Base-by-base conservation (phyloP, 2,888 invertebrate genomes). In the Meiosimyza decipiens region DNA sequence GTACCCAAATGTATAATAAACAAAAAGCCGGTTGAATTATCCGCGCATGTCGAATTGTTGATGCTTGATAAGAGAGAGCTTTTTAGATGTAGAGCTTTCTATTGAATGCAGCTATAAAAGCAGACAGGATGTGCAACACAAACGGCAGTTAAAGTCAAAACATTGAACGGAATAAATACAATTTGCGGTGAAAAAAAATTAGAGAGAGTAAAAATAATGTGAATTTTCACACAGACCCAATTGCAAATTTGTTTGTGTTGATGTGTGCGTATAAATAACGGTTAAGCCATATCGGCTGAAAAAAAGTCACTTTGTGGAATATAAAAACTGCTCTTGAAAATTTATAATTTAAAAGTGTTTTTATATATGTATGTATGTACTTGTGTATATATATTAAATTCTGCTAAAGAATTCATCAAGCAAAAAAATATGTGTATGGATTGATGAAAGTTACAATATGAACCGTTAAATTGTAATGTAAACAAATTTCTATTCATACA, bases 1-100 rank as follows among this genome's bases (percentile, higher is more conserved):
- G 9, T 40, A 40, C 0, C 40, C 40, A 16, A 18, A 50, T 59
- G 33, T 50, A 69, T 50, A 69, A 69, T 50, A 49, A 9, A 13
- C 59, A 60, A 60, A n/a, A 47, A 50, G 68, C 68, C 68, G 68
- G 68, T 60, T 7, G n/a, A 59, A 50, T 50, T 69, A 59, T 69
- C 59, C 50, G 50, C 68, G 67, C 67, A 67, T 57, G 67, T 62
- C 33, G 40, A 40, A 40, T 33, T 7, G 9, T 62, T 15, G 16
- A 15, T 3, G 11, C 60, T 40, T 1, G 33, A 28, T 62, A 33
- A 62, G 47, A 40, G 60, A 15, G 33, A 62, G 60, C 47, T 62
- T 40, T 11, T 15, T n/a, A 33, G 7, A 15, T 16, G 33, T 7
- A 40, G 16, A 62, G 40, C 60, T 62, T 62, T 62, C 5, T 16